These are phyloP conservation scores for Rhinoptilus africanus DNA, from an alignment of 2,113 vertebrate species.

Conservation along the genomic window DNA sequence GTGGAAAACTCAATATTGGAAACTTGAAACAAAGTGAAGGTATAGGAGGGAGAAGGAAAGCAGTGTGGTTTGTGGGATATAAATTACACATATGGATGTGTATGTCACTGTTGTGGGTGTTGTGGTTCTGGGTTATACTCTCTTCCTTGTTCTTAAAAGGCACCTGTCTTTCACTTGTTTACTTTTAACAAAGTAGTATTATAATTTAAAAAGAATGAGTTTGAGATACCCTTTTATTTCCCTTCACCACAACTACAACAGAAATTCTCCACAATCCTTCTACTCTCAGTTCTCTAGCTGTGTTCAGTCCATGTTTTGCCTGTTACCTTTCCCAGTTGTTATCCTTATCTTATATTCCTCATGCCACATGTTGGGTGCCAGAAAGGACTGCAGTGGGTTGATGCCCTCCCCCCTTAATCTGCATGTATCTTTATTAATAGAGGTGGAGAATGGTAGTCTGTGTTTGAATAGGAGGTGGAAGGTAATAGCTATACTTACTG, in stretches of 20 bases:
- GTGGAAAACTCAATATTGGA: not conserved
- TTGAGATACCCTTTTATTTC: not conserved
- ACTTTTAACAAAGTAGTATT: not conserved
- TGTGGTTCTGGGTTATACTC: not conserved
- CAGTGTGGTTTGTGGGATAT: not conserved
- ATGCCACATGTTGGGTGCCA: not conserved
- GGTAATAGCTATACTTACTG: not conserved
- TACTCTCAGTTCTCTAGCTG: not conserved
- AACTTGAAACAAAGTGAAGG: not conserved
- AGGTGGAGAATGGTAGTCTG: not conserved
- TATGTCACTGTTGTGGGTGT: not conserved
- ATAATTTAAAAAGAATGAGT: not conserved
- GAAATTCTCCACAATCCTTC: not conserved
- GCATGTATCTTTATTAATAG: not conserved
- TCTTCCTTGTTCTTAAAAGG: not conserved
- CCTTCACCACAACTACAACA: not conserved
- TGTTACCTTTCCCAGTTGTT: accelerated
- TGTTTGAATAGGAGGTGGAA: not conserved
- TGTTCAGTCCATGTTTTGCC: not conserved
- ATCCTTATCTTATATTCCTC: not conserved
- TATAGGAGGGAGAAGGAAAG: not conserved
- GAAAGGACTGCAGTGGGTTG: not conserved
- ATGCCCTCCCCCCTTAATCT: not conserved
- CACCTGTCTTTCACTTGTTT: not conserved
- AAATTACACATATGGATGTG: not conserved